Base-by-base conservation (phyloP, 2,888 invertebrate genomes). In the Drosophila borealis region DNA sequence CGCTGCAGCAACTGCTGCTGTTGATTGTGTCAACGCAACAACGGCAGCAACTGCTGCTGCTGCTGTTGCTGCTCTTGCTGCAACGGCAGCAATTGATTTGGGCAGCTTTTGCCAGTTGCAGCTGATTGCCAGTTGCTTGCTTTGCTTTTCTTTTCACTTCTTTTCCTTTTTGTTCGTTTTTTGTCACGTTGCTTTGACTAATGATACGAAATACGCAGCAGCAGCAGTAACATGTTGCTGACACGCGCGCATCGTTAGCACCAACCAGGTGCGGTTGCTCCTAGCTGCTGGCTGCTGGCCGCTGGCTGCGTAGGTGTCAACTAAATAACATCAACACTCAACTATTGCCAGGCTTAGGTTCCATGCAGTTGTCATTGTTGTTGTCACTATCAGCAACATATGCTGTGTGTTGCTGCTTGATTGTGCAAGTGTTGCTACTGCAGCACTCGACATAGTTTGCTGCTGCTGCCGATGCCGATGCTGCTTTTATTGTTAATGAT, bases 71-170 rank as follows among this genome's bases (percentile, higher is more conserved):
- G 57, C 48, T 60, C 55, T 50, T 71, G 71, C 34, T 67, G 62
- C 57, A 70, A 46, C 61, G 42, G 56, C 72, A 80, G 87, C 88
- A 90, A 90, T 90, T 90, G 90, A 90, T 90, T 90, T 88, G 90
- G 90, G 86, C 88, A 83, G 77, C 85, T 83, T 84, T 82, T 70
- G 73, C 77, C 55, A 45, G 55, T 45, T 61, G 72, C 74, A 77
- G 79, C 74, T 84, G 85, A 80, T 82, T 83, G 82, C 79, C 76
- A 74, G 71, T 77, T 74, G 78, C 73, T 53, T 77, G 70, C 70
- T 53, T 81, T 74, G 69, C 66, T 57, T 78, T 73, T 50, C 60
- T 61, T 51, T 37, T 33, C 33, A 29, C 25, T 25, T 37, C 45
- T 34, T 46, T 51, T 21, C 9, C n/a, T n/a, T 36, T 49, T 59